Percentiles rank a stretch among this genome's conserved stretches.
These are phyloP conservation scores for Cataglyphis hispanica DNA, from an alignment of 1,140 invertebrate species.

Conservation along the genomic window DNA sequence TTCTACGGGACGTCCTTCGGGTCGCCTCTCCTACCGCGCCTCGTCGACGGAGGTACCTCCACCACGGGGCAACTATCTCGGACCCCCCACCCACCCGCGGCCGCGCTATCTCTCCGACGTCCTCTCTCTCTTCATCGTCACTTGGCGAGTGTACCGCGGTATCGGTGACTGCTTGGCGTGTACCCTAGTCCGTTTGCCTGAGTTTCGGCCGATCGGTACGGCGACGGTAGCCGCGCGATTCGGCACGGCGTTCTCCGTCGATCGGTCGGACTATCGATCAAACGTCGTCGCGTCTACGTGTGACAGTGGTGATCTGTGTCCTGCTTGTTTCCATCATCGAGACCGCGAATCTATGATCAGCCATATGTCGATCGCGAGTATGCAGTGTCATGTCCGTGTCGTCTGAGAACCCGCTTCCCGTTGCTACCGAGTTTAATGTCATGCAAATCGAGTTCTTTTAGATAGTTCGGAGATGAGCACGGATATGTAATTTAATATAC, in stretches of 20 bases:
- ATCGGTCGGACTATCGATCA: slow-evolving; percentile 62
- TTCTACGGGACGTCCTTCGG: slow-evolving; percentile 62
- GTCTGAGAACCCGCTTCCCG: background rate
- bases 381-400: slow-evolving; percentile 51
- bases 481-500: slow-evolving; percentile 10
- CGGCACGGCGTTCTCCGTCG: slow-evolving; percentile 50
- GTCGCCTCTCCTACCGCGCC: slow-evolving; percentile 45
- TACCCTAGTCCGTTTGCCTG: slow-evolving; percentile 66
- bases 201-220: slow-evolving; percentile 77
- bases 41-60: slow-evolving; percentile 63
- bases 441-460: slow-evolving; percentile 1
- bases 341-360: slow-evolving; percentile 2
- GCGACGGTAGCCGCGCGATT: slow-evolving; percentile 74
- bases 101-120: slow-evolving; percentile 67
- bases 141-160: slow-evolving; percentile 68
- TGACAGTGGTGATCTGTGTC: slow-evolving; percentile 54
- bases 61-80: slow-evolving; percentile 55
- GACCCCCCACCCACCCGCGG: slow-evolving; percentile 70
- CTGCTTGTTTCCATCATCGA: slow-evolving; percentile 23
- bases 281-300: slow-evolving; percentile 41
- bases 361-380: background rate
- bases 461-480: background rate
- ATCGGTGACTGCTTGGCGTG: slow-evolving; percentile 61
- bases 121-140: slow-evolving; percentile 70
- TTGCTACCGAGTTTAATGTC: background rate